Evolutionary conservation across 2,888 invertebrate species (phyloP), one percentile per base, ranked within the genome.

Genomic region (Drosophila mayaguana): DNA sequence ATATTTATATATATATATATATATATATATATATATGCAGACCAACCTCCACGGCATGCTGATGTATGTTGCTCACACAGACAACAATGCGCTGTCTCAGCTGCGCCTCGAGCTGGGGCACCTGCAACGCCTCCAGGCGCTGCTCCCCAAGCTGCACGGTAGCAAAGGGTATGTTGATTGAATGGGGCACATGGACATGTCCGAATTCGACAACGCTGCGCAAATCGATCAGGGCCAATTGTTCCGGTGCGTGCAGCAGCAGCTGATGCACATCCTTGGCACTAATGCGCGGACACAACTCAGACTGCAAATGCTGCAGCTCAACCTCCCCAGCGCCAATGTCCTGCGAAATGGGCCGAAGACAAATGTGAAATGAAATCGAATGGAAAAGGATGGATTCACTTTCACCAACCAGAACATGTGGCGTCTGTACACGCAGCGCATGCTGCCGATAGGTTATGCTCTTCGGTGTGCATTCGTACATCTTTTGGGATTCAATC

Each of bases 141-240:
- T 94, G 94, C 73, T 95, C 95, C 0, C 95, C 95, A 57, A 96
- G 93, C 72, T 95, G 95, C 0, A 97, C 96, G 20, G 96, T 95
- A 51, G 96, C 96, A 93, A 96, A 97, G 4, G 98, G 98, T 89
- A 98, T 96, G 93, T 98, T 98, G 59, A 98, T 95, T 92, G 98
- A 97, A 56, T 95, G 95, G 16, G 95, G 95, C 62, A 98, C 94
- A 72, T 96, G 95, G 62, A 96, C 96, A 82, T 97, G 95, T 70
- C 96, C 95, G 92, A 94, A 98, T 50, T 92, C 91, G 8, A 89
- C 79, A 11, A 86, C 86, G 54, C 84, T 90, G 18, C 97, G 94
- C 56, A 96, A 94, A 92, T 97, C 97, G 42, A 97, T 94, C 2
- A 96, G 93, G 18, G 95, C 91, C 68, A 96, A 91, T 88, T 94